Evolutionary conservation across 2,888 invertebrate species (phyloP).

Genomic region (Pemphredon lugubris): DNA sequence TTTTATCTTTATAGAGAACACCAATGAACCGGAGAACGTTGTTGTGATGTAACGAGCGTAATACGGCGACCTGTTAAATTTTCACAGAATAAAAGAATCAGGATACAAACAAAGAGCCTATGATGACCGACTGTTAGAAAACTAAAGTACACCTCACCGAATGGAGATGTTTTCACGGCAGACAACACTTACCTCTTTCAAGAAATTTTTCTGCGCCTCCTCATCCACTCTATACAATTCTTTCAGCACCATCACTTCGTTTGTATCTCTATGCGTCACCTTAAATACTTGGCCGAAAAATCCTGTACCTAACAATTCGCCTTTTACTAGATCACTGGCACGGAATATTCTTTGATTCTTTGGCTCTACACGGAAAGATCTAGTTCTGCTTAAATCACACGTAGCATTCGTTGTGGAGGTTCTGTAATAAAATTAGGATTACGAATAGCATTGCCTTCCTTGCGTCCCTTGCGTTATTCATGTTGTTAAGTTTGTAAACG

Average conservation of each 20-base stretch:
- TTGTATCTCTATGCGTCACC: slow-evolving; percentile 94
- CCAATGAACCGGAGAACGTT: slow-evolving; percentile 96
- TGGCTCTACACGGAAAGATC: slow-evolving; percentile 91
- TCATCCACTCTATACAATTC: slow-evolving; percentile 96
- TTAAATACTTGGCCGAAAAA: slow-evolving; percentile 97
- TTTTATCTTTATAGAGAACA: slow-evolving; percentile 95
- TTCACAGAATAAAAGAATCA: neutral
- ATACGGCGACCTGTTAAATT: slow-evolving; percentile 89
- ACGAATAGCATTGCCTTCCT: neutral
- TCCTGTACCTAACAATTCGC: slow-evolving; percentile 94
- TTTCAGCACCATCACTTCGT: slow-evolving; percentile 97
- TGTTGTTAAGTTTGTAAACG: neutral
- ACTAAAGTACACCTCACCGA: no score
- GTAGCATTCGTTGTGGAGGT: slow-evolving; percentile 79
- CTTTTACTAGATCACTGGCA: slow-evolving; percentile 94
- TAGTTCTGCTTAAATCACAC: slow-evolving; percentile 91
- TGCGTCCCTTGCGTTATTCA: no score
- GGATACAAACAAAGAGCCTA: neutral
- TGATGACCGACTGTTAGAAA: no score
- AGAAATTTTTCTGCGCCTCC: slow-evolving; percentile 95
- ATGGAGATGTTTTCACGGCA: no score
- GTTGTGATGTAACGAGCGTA: slow-evolving; percentile 93
- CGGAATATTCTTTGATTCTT: slow-evolving; percentile 91
- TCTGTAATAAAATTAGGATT: slow-evolving; percentile 66
- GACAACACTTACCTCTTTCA: slow-evolving; percentile 90